Conservation (phyloP, 2,113 vertebrate genomes). For the Barbus barbus region DNA sequence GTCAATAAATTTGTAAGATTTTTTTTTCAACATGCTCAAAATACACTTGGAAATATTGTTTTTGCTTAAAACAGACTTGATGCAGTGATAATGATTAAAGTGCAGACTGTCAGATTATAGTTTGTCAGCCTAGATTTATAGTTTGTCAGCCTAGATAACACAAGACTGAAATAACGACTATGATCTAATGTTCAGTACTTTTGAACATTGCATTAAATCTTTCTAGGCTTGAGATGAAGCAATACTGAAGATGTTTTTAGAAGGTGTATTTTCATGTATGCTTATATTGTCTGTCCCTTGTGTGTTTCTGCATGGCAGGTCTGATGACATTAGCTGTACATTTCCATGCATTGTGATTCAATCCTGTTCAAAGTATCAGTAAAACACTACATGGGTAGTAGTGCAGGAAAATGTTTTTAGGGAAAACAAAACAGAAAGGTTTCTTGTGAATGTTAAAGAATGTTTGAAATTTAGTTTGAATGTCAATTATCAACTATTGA, state of each 20-base stretch:
- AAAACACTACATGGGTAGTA: slow-evolving; percentile 8
- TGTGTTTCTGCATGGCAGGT: slow-evolving; percentile 64
- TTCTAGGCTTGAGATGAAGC: slow-evolving; percentile 40
- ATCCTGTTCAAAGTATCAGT: neutral
- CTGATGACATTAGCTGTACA: slow-evolving; percentile 39
- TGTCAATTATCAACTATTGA: neutral
- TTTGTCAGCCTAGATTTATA: neutral
- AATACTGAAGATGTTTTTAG: slow-evolving; percentile 50
- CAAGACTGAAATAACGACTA: slow-evolving; percentile 25
- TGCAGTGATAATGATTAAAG: neutral
- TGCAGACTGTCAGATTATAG: neutral
- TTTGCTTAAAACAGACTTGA: neutral
- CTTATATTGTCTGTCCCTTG: slow-evolving; percentile 51
- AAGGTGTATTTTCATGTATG: slow-evolving; percentile 46
- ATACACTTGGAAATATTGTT: neutral
- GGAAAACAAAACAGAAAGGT: neutral
- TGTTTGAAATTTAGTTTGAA: slow-evolving; percentile 25
- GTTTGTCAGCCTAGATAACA: neutral
- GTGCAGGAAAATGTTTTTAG: neutral
- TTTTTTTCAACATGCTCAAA: neutral
- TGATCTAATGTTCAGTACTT: slow-evolving; percentile 46
- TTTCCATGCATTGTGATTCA: slow-evolving; percentile 28
- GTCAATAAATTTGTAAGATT: no score
- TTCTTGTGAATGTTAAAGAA: slow-evolving; percentile 12
- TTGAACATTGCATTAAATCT: slow-evolving; percentile 47